Percentiles rank a stretch among this genome's conserved stretches.
phyloP scores from a whole-genome alignment of 92 coral and sea anemone species.

The Bergia sp. region DNA sequence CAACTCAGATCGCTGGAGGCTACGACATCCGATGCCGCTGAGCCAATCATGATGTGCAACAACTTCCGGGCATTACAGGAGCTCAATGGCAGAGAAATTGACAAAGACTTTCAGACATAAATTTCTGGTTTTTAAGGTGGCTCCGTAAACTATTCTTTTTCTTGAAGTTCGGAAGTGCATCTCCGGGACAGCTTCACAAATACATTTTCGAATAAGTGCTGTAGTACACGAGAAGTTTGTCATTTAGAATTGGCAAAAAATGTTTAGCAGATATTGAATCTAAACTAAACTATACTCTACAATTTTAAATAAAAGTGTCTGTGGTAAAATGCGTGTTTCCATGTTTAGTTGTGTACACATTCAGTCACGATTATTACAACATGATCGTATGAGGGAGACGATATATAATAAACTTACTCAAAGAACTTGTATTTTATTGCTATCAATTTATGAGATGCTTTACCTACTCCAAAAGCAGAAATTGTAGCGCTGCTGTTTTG shows the following conservation, averaged over 20 bases:
- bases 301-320: background rate
- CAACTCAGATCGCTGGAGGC: conserved; percentile 38
- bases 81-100: conserved; percentile 50
- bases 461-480: too few relatives aligned
- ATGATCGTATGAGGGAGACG: too few relatives aligned
- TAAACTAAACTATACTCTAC: background rate
- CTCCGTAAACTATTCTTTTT: too few relatives aligned
- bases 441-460: too few relatives aligned
- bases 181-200: background rate
- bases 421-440: too few relatives aligned
- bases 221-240: background rate
- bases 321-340: background rate
- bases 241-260: background rate
- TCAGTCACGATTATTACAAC: too few relatives aligned
- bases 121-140: background rate
- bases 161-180: background rate
- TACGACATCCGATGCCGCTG: conserved; percentile 8
- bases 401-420: too few relatives aligned
- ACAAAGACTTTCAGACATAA: conserved; percentile 23
- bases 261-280: background rate
- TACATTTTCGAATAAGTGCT: background rate
- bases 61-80: conserved; percentile 57
- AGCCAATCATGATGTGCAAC: conserved; percentile 57
- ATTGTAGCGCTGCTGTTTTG: too few relatives aligned
- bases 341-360: background rate